Evolutionary conservation across 2,113 vertebrate species (phyloP).

Genomic region (Polypterus bichir): DNA sequence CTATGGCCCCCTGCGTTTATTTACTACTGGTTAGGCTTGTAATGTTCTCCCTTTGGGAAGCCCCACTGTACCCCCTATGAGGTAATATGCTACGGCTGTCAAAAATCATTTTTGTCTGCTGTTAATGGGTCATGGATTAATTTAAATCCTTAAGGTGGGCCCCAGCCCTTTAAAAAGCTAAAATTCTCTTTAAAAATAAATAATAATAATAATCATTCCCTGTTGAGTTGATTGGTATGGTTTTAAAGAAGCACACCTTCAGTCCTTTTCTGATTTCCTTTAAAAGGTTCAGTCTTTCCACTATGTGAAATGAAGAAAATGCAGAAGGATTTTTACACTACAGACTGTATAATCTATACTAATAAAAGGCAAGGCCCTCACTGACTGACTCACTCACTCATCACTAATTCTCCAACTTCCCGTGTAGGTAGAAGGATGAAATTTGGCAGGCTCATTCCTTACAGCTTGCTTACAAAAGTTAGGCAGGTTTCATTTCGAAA

Average conservation of each 20-base stretch:
- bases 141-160: constrained; percentile 35
- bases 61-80: constrained; percentile 41
- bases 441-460: too few relatives aligned
- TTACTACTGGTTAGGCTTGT: too few relatives aligned
- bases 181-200: constrained; percentile 13
- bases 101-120: constrained; percentile 52
- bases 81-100: constrained; percentile 51
- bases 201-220: neutral
- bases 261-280: neutral
- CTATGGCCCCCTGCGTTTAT: too few relatives aligned
- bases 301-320: constrained; percentile 13
- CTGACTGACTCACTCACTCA: too few relatives aligned
- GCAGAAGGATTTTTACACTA: too few relatives aligned
- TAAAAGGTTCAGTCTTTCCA: neutral
- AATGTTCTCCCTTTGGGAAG: constrained; percentile 26
- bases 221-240: neutral
- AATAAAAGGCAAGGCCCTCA: too few relatives aligned
- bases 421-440: too few relatives aligned
- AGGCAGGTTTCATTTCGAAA: too few relatives aligned
- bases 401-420: too few relatives aligned
- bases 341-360: too few relatives aligned
- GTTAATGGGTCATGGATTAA: constrained; percentile 44
- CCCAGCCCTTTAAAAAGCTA: constrained; percentile 30
- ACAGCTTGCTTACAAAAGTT: too few relatives aligned
- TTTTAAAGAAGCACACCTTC: neutral